These are phyloP conservation scores for Neuroscelio doddi DNA, from an alignment of 2,888 invertebrate species.

Conservation along the genomic window DNA sequence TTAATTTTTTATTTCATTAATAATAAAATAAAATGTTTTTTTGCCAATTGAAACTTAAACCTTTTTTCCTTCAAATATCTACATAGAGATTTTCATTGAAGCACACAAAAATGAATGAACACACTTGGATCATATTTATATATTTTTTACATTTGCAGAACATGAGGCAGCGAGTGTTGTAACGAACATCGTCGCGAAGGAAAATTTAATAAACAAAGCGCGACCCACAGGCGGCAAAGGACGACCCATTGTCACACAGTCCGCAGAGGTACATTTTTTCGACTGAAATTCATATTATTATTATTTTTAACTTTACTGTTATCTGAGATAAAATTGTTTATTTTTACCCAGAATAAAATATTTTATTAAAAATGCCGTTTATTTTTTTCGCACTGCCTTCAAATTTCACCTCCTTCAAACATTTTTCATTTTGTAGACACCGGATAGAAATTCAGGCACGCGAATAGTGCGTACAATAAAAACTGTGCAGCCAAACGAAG, in stretches of 20 bases:
- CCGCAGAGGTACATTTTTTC: slow-evolving; percentile 69
- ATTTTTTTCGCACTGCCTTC: slow-evolving; percentile 54
- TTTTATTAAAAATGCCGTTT: slow-evolving; percentile 53
- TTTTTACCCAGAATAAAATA: slow-evolving; percentile 56
- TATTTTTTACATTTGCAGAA: no score
- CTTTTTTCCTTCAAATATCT: no score
- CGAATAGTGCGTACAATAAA: slow-evolving; percentile 60
- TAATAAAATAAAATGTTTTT: no score
- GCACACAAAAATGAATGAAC: no score
- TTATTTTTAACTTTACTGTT: no score
- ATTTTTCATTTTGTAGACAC: slow-evolving; percentile 15
- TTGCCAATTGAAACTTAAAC: no score
- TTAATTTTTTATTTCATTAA: no score
- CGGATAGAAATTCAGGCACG: slow-evolving; percentile 52
- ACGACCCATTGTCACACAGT: slow-evolving; percentile 57
- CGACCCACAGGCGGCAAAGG: slow-evolving; percentile 54
- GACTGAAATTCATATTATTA: no score
- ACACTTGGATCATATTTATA: no score
- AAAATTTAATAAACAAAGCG: slow-evolving; percentile 50
- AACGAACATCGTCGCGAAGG: slow-evolving; percentile 56
- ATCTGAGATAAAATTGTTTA: slow-evolving; percentile 48
- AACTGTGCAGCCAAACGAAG: slow-evolving; percentile 51
- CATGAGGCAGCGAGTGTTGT: slow-evolving; percentile 41
- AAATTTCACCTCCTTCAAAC: no score
- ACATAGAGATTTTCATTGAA: no score